phyloP scores from a whole-genome alignment of 2,888 invertebrate species.

The Eledona agricola region DNA sequence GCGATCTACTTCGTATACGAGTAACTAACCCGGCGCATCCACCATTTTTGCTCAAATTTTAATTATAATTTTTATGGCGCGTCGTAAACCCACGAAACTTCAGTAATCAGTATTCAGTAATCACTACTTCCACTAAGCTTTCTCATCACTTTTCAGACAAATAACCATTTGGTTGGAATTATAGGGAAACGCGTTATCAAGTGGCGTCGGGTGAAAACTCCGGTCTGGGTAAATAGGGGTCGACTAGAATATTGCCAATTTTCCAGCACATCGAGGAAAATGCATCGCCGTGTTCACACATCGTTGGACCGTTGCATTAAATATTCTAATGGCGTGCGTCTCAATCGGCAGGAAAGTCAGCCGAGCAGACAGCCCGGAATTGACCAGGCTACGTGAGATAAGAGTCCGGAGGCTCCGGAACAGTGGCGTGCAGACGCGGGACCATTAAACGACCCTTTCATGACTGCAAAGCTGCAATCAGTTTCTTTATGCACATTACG shows the following conservation, averaged over 20 bases:
- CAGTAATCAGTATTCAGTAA: too few relatives aligned
- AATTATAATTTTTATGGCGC: too few relatives aligned
- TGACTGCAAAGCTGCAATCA: constrained; percentile 18
- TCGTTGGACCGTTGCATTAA: constrained; percentile 51
- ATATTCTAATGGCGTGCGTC: constrained; percentile 54
- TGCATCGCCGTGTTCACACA: constrained; percentile 45
- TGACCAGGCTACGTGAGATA: constrained; percentile 53
- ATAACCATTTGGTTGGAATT: constrained; percentile 39
- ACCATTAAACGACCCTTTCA: constrained; percentile 28
- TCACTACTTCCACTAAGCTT: constrained; percentile 33
- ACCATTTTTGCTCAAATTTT: too few relatives aligned
- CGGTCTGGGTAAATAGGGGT: constrained; percentile 1
- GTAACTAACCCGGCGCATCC: too few relatives aligned
- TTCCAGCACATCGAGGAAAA: constrained; percentile 23
- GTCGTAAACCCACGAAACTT: too few relatives aligned
- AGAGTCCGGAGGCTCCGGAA: constrained; percentile 46
- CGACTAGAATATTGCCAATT: constrained; percentile 29
- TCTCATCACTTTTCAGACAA: constrained; percentile 30
- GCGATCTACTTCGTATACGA: too few relatives aligned
- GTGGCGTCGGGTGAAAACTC: too few relatives aligned
- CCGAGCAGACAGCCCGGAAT: constrained; percentile 52
- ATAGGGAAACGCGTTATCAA: too few relatives aligned
- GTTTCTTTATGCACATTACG: too few relatives aligned
- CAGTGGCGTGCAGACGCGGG: constrained; percentile 42
- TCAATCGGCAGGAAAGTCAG: constrained; percentile 51